Base-by-base conservation (phyloP, 2,888 invertebrate species). In the Pseudococcus viburni region DNA sequence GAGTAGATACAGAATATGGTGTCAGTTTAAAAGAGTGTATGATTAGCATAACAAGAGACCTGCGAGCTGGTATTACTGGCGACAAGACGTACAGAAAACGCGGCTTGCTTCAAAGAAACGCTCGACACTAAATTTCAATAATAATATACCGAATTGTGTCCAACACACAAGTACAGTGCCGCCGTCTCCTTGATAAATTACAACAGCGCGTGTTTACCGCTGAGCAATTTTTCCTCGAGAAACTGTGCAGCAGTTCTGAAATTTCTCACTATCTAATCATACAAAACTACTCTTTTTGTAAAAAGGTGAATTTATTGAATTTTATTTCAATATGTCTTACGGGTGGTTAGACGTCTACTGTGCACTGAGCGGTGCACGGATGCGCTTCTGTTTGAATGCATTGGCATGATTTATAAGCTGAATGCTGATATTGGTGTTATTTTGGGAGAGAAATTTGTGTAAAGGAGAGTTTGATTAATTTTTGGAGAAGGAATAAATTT, bases 121-220 rank as follows among this genome's bases (percentile, higher is more conserved):
- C 46, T 86, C 86, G 86, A 77, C 86, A 48, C 86, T 86, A 86
- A 86, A 86, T 86, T 86, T 86, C 86, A 86, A 86, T 86, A 86
- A 86, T 86, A 86, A 86, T 86, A 77, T 86, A 86, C 77, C 73
- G 86, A 86, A 86, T 68, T 86, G 68, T 86, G 86, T 86, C 77
- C 33, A 86, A 86, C 64, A 68, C 26, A 33, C 26, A 33, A 33
- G 26, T 86, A 77, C 77, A 48, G 22, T 77, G 86, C 86, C 77
- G 86, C 86, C 86, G 77, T 86, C 48, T 19, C 19, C 46, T 86
- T 86, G 86, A 73, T 86, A 77, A 86, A 86, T 86, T 86, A 86
- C 77, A 86, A 86, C 86, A 86, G 68, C 86, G 86, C 77, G 86
- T 77, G 86, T 86, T 86, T 86, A 86, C 86, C 77, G 42, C 86